Evolutionary conservation across 2,888 invertebrate species (phyloP).

Genomic region (Cotesia congregata): DNA sequence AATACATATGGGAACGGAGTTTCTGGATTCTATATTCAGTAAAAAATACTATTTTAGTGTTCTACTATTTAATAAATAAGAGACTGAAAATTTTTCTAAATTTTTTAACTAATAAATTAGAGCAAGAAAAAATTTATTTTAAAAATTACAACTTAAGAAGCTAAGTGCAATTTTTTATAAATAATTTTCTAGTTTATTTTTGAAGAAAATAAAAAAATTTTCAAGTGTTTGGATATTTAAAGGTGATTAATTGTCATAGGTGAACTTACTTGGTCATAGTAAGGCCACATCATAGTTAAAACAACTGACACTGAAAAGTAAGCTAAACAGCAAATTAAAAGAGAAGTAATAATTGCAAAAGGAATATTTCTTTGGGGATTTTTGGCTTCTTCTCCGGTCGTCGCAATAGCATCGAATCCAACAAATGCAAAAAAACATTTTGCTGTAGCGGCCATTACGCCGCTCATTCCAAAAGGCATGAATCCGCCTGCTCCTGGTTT

Average conservation of each 20-base stretch:
- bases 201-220: background rate
- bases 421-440: slow-evolving; percentile 95
- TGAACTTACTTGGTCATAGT: slow-evolving; percentile 83
- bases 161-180: too few species aligned
- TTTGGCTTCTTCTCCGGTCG: slow-evolving; percentile 93
- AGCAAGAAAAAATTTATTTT: background rate
- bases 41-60: slow-evolving; percentile 13
- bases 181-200: too few species aligned
- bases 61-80: background rate
- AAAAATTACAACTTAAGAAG: too few species aligned
- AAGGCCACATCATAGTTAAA: slow-evolving; percentile 95
- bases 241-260: background rate
- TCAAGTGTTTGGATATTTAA: too few species aligned
- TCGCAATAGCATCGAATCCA: slow-evolving; percentile 94
- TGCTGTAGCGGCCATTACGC: slow-evolving; percentile 89
- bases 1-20: slow-evolving; percentile 93
- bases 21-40: slow-evolving; percentile 76
- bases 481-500: slow-evolving; percentile 88
- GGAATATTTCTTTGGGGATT: slow-evolving; percentile 94
- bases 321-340: slow-evolving; percentile 86
- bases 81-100: too few species aligned
- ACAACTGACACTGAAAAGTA: slow-evolving; percentile 95
- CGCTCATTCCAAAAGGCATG: slow-evolving; percentile 90
- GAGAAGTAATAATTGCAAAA: slow-evolving; percentile 87
- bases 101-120: background rate